These are phyloP conservation scores for Diadema setosum DNA, from an alignment of 35 echinoderm and acorn worm genomes.

Conservation along the genomic window DNA sequence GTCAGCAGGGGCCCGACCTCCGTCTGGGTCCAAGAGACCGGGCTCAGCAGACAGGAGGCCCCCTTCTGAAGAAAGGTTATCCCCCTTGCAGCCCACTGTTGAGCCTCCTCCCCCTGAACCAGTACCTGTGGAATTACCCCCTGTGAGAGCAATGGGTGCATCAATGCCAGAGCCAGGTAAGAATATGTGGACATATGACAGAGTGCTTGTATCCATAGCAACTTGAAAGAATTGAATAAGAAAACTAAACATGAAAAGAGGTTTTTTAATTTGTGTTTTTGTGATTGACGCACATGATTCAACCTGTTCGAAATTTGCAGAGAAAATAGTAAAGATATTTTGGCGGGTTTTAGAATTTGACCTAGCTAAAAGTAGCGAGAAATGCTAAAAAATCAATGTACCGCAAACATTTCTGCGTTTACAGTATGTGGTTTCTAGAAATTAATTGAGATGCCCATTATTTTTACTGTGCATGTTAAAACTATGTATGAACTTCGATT, in stretches of 20 bases:
- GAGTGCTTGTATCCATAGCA: background rate
- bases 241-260: background rate
- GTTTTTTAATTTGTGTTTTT: background rate
- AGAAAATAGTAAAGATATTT: no score
- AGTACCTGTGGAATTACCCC: background rate
- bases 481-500: no score
- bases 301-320: no score
- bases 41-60: background rate
- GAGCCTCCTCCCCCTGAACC: background rate
- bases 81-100: background rate
- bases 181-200: no score
- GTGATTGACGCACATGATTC: no score
- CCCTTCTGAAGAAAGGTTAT: background rate
- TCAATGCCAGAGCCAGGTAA: background rate
- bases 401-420: no score
- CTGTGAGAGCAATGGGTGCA: slow-evolving; percentile 1
- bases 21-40: background rate
- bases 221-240: background rate
- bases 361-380: no score
- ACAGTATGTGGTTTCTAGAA: no score
- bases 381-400: no score
- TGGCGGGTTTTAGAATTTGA: no score
- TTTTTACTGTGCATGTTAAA: no score
- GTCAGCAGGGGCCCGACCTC: background rate
- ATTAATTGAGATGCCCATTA: no score